These are phyloP conservation scores for Tetranychus urticae DNA, from an alignment of 1,140 invertebrate genomes.

Conservation along the genomic window DNA sequence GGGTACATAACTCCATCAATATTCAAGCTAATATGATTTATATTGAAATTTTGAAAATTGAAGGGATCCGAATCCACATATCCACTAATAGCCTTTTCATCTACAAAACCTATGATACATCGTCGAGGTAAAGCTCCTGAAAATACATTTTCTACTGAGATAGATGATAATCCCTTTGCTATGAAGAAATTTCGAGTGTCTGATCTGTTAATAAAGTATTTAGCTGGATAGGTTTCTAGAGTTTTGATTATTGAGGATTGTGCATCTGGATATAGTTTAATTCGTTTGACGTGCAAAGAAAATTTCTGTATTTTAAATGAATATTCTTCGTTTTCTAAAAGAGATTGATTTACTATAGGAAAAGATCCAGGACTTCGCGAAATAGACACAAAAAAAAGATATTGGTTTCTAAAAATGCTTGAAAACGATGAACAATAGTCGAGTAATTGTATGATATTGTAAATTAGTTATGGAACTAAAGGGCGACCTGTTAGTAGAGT, in stretches of 20 bases:
- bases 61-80: background rate
- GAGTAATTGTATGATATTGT: no score
- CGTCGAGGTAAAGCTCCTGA: conserved; percentile 8
- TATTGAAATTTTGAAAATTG: background rate
- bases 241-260: conserved; percentile 5
- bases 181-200: conserved; percentile 11
- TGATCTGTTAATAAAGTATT: conserved; percentile 5
- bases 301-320: background rate
- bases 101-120: conserved; percentile 3
- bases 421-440: no score
- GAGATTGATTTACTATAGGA: background rate
- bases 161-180: conserved; percentile 3
- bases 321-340: background rate
- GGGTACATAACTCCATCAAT: background rate
- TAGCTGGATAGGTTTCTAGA: background rate
- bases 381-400: no score
- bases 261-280: background rate
- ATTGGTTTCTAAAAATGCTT: no score
- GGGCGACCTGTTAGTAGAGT: no score
- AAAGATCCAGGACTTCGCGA: background rate
- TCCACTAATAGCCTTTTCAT: conserved; percentile 1
- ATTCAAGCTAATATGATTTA: conserved; percentile 3
- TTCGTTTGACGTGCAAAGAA: background rate
- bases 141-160: conserved; percentile 10
- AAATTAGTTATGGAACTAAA: no score